phyloP scores from a whole-genome alignment of 1,140 invertebrate genomes.

The Melanaphis sacchari region DNA sequence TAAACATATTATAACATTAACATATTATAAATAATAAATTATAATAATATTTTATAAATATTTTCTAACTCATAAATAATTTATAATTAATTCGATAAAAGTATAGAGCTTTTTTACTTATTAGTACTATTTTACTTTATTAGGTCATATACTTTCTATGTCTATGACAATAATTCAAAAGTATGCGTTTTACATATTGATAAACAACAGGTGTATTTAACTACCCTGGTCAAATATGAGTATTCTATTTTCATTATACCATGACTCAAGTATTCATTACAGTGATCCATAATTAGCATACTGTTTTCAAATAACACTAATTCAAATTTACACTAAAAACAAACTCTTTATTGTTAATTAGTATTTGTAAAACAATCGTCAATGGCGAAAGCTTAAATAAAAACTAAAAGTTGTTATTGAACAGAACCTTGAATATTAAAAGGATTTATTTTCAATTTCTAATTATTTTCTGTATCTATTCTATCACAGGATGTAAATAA shows the following conservation, averaged over 20 bases:
- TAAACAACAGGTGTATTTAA: not conserved
- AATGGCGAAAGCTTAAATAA: not conserved
- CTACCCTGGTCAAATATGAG: not conserved
- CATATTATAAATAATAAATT: not conserved
- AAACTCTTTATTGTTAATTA: not conserved
- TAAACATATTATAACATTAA: not conserved
- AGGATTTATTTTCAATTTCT: not conserved
- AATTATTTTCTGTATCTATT: not conserved
- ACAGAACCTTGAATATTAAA: slow-evolving; percentile 17
- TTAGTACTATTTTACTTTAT: not conserved
- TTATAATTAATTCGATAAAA: not conserved
- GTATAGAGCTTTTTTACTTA: not conserved
- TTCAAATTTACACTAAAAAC: not conserved
- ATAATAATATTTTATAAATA: not conserved
- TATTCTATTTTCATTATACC: not conserved
- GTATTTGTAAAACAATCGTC: not conserved
- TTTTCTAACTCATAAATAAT: not conserved
- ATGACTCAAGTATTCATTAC: not conserved
- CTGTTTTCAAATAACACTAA: not conserved
- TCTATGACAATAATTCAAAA: not conserved
- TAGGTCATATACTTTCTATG: not conserved
- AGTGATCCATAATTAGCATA: slow-evolving; percentile 37
- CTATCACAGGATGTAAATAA: not conserved
- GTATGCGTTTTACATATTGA: not conserved
- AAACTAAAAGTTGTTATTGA: slow-evolving; percentile 10